phyloP scores from a whole-genome alignment of 2,888 invertebrate species.

The Rugalucina vietnamica region DNA sequence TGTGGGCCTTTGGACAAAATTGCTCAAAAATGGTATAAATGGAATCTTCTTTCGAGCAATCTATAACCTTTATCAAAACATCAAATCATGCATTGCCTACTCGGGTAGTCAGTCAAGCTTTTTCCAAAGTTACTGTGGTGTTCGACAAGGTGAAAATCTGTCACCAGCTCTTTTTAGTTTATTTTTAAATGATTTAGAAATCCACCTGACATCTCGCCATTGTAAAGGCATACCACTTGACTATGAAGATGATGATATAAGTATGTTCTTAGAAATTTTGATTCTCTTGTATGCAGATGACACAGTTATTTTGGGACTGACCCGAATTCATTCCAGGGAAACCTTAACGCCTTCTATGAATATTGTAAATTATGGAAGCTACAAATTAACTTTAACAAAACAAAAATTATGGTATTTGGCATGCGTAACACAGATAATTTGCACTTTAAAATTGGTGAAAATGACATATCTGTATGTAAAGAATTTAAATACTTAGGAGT shows the following conservation, averaged over 20 bases:
- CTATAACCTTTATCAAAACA: slow-evolving; percentile 44
- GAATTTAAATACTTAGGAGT: slow-evolving; percentile 18
- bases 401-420: slow-evolving; percentile 32
- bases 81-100: slow-evolving; percentile 43
- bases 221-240: neutral
- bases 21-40: slow-evolving; percentile 15
- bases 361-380: slow-evolving; percentile 31
- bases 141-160: slow-evolving; percentile 50
- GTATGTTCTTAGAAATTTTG: neutral
- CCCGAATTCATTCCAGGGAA: slow-evolving; percentile 9
- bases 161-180: slow-evolving; percentile 44
- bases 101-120: slow-evolving; percentile 13
- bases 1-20: slow-evolving; percentile 23
- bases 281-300: slow-evolving; percentile 35
- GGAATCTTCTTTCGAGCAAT: slow-evolving; percentile 27
- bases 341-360: slow-evolving; percentile 16
- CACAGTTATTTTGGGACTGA: slow-evolving; percentile 19
- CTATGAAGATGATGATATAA: neutral
- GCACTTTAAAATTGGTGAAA: neutral
- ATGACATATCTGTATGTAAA: neutral
- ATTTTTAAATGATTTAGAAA: slow-evolving; percentile 52
- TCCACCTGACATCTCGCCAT: slow-evolving; percentile 13
- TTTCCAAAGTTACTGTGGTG: slow-evolving; percentile 31
- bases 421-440: neutral
- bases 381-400: slow-evolving; percentile 25